Evolutionary conservation across 2,888 invertebrate species (phyloP), one percentile per base, ranked within the genome.

Genomic region (Agrenia bidenticulata): DNA sequence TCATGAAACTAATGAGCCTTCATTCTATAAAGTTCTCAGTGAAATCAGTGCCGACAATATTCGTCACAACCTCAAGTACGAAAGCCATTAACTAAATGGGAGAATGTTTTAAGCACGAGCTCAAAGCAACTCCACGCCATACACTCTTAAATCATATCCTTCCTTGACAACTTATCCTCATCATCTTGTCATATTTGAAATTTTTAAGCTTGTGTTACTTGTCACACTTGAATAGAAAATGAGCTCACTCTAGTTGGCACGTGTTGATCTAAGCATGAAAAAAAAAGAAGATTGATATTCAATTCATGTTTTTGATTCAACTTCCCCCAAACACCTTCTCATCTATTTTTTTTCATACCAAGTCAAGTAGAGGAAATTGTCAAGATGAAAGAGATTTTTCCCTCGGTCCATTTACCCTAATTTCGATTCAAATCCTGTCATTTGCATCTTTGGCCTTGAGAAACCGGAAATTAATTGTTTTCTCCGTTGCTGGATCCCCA

Each of bases 31-130:
- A 65, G 68, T 75, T 66, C 66, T 73, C 49, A 67, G 69, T 66
- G 72, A 74, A 73, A 69, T 74, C 58, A 72, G 70, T 66, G 72
- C 70, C 54, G 73, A 73, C 59, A 74, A 69, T 56, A 75, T 75
- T 66, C 73, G 73, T 58, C 67, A 67, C 42, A 75, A 72, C 70
- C 72, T 75, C 62, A 75, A 72, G 75, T 75, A 66, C 61, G 72
- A 62, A 23, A 19, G 2, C 21, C 13, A 24, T 21, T 19, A 45
- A 15, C 45, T 45, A 15, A 15, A 17, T 13, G 26, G 53, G 23
- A 21, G 4, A 21, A 11, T 21, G 19, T 32, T 32, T 32, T n/a
- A n/a, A n/a, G n/a, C n/a, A n/a, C n/a, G n/a, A n/a, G n/a, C n/a
- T n/a, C n/a, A n/a, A n/a, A n/a, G n/a, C n/a, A n/a, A n/a, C n/a